Base-by-base conservation (phyloP, 1,140 invertebrate species). In the Tyrophagus putrescentiae region DNA sequence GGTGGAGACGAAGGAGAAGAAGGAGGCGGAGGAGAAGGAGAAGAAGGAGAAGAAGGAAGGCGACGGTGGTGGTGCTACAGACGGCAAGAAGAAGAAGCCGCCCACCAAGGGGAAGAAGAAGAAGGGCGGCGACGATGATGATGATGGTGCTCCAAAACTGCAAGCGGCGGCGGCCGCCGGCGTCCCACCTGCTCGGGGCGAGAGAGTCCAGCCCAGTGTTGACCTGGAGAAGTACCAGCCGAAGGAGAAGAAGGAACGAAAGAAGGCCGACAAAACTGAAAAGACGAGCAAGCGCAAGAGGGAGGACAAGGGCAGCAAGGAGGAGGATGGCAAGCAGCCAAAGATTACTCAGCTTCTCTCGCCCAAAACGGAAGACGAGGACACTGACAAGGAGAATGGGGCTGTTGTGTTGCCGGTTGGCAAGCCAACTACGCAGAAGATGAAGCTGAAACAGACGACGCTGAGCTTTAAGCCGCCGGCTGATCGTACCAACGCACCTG, bases 151-250 rank as follows among this genome's bases (percentile, higher is more conserved):
- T n/a, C n/a, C n/a, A n/a, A 62, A 62, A 66, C 61, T 65, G 25
- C 32, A 54, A 54, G 3, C 13, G n/a, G 5, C 13, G 25, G 21
- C n/a, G 2, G 3, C 25, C 2, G 7, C 28, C 61, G 41, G 56
- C 6, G 52, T 57, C 9, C 58, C 52, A 23, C 28, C 52, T 27
- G 62, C 16, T 31, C 3, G 25, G 13, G 62, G 21, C 13, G 28
- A 61, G 50, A 25, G 58, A 5, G 77, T 92, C 18, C 72, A 73
- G 62, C 87, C 88, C 0, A 73, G 72, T 61, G 82, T 92, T 59
- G 82, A 84, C 45, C 77, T 77, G 0, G 86, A 89, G 33, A 73
- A 86, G 54, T 84, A 83, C 66, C 85, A 84, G 67, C 29, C 29
- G 9, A 57, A 9, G 21, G 54, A 57, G 16, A 58, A 58, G 32